Evolutionary conservation across 2,113 vertebrate genomes (phyloP).

Genomic region (Pantherophis guttatus): DNA sequence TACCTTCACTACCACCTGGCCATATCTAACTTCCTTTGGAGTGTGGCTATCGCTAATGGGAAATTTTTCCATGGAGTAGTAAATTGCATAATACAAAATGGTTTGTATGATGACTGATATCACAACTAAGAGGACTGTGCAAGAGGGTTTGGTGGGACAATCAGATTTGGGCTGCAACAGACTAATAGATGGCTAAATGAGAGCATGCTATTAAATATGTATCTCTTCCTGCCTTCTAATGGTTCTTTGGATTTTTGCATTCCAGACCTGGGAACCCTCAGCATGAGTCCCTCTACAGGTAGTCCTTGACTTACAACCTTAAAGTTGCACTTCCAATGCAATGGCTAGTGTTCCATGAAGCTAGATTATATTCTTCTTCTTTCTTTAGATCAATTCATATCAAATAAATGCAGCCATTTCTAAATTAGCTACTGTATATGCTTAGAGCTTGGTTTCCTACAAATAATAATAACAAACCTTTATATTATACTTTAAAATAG

Average conservation of each 20-base stretch:
- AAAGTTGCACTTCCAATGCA: not conserved
- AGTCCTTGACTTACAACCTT: not conserved
- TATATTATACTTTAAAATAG: not conserved
- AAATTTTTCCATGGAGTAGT: not conserved
- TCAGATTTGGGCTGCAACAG: not conserved
- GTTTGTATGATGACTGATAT: not conserved
- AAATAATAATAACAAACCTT: not conserved
- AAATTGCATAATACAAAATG: not conserved
- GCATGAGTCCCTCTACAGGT: not conserved
- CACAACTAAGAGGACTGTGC: not conserved
- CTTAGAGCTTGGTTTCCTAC: not conserved
- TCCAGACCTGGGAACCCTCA: not conserved
- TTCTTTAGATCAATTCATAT: not conserved
- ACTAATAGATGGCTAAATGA: not conserved
- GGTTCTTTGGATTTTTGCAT: not conserved
- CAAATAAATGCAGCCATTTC: not conserved
- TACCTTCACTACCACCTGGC: not conserved
- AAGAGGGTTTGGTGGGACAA: not conserved
- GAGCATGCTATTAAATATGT: not conserved
- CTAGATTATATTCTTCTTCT: not conserved
- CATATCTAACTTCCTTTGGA: not conserved
- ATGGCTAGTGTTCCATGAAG: not conserved
- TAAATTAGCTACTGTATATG: not conserved
- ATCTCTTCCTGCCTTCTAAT: not conserved
- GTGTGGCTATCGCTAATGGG: slow-evolving; percentile 10